These are phyloP conservation scores for Ptilonorhynchus violaceus DNA, from an alignment of 2,113 vertebrate genomes.

Conservation along the genomic window DNA sequence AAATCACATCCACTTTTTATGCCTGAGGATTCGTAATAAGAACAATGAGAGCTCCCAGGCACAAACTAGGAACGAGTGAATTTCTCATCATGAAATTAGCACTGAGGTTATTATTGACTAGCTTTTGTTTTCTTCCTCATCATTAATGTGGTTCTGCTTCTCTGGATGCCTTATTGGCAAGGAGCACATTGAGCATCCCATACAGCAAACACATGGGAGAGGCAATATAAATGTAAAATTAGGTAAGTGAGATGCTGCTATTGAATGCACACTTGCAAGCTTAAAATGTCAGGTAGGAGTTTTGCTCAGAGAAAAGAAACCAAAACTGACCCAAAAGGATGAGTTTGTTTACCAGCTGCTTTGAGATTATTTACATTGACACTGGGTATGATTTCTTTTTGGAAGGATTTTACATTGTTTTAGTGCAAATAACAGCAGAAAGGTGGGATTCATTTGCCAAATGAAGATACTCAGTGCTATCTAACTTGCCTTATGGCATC, in stretches of 20 bases:
- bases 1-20: constrained; percentile 5
- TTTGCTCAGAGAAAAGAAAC: background rate
- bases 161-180: constrained; percentile 20
- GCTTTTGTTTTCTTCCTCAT: constrained; percentile 32
- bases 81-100: constrained; percentile 43
- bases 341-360: background rate
- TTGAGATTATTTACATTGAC: background rate
- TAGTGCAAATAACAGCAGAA: background rate
- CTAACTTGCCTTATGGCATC: background rate
- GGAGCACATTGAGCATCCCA: background rate
- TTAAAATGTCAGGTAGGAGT: background rate
- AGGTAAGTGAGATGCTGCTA: background rate
- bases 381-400: background rate
- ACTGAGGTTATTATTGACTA: constrained; percentile 25
- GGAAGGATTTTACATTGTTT: background rate
- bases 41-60: background rate
- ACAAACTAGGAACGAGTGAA: background rate
- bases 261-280: background rate
- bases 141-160: constrained; percentile 42
- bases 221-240: constrained; percentile 22
- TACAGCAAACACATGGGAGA: background rate
- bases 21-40: constrained; percentile 7
- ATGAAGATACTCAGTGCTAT: background rate
- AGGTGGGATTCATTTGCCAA: background rate
- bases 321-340: background rate